Evolutionary conservation across 2,888 invertebrate genomes (phyloP).

Genomic region (Branchipolynoe longqiensis): DNA sequence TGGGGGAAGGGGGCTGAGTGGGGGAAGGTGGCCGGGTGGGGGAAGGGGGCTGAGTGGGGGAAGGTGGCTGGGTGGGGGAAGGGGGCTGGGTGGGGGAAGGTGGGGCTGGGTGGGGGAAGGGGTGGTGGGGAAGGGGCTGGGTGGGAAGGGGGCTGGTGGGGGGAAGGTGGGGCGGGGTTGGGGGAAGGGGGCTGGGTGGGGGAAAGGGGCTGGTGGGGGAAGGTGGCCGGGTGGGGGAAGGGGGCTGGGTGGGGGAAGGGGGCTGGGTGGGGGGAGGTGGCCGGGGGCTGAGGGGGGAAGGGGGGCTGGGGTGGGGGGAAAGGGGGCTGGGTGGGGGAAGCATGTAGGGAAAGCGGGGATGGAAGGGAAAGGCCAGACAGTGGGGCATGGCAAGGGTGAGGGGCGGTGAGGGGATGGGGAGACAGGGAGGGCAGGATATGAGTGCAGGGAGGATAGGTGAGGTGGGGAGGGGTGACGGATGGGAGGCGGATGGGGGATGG

Average conservation of each 20-base stretch:
- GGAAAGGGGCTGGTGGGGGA: not conserved
- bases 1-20: not conserved
- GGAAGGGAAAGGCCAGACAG: not conserved
- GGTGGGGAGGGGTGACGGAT: not conserved
- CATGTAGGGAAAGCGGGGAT: not conserved
- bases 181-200: not conserved
- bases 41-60: not conserved
- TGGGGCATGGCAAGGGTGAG: not conserved
- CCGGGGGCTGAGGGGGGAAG: not conserved
- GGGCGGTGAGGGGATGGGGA: not conserved
- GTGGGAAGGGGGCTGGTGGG: not conserved
- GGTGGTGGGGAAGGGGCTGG: not conserved
- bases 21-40: not conserved
- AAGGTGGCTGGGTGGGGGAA: not conserved
- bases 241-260: not conserved
- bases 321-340: not conserved
- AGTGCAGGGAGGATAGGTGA: not conserved
- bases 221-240: not conserved
- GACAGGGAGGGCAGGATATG: not conserved
- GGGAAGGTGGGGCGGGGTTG: not conserved
- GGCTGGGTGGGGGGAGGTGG: not conserved
- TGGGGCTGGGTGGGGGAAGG: not conserved
- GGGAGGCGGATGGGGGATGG: not conserved
- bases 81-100: not conserved
- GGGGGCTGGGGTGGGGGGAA: not conserved